Conservation (phyloP, 1,140 invertebrate species). For the Notospermus geniculatus region DNA sequence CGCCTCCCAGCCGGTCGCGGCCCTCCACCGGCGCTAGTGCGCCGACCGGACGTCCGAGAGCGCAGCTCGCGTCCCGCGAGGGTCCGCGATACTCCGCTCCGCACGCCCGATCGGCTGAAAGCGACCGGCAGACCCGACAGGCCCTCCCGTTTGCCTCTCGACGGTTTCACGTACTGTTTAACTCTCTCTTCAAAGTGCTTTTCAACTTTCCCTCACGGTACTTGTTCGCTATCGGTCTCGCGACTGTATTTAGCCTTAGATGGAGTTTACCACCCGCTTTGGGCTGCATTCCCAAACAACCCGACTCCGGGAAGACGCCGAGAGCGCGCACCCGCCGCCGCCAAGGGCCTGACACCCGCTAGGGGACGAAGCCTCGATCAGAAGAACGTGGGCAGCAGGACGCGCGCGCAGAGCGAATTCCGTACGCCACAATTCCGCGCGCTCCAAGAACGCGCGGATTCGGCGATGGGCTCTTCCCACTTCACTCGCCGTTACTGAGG, state of each 20-base stretch:
- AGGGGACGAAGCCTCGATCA: conserved; percentile 64
- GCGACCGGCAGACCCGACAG: conserved; percentile 39
- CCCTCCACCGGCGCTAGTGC: conserved; percentile 8
- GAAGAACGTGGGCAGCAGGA: conserved; percentile 63
- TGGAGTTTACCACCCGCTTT: conserved; percentile 80
- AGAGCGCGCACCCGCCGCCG: conserved; percentile 54
- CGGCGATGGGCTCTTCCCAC: conserved; percentile 71
- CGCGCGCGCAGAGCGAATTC: conserved; percentile 47
- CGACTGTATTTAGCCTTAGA: conserved; percentile 81
- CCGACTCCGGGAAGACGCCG: conserved; percentile 69
- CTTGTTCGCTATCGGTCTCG: conserved; percentile 86
- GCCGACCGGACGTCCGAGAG: conserved; percentile 41
- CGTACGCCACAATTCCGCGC: conserved; percentile 69
- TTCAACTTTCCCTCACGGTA: conserved; percentile 89
- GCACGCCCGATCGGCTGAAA: conserved; percentile 33
- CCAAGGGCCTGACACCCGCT: conserved; percentile 73
- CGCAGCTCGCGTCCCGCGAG: conserved; percentile 29
- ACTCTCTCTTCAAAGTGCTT: conserved; percentile 88
- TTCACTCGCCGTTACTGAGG: conserved; percentile 85
- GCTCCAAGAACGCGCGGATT: conserved; percentile 57
- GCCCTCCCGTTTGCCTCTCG: conserved; percentile 67
- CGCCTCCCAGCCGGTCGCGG: too few relatives aligned
- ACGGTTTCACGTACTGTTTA: conserved; percentile 80
- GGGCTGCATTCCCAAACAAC: conserved; percentile 83
- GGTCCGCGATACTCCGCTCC: conserved; percentile 11